phyloP scores from a whole-genome alignment of 2,113 vertebrate genomes.

The Spea multiplicata region DNA sequence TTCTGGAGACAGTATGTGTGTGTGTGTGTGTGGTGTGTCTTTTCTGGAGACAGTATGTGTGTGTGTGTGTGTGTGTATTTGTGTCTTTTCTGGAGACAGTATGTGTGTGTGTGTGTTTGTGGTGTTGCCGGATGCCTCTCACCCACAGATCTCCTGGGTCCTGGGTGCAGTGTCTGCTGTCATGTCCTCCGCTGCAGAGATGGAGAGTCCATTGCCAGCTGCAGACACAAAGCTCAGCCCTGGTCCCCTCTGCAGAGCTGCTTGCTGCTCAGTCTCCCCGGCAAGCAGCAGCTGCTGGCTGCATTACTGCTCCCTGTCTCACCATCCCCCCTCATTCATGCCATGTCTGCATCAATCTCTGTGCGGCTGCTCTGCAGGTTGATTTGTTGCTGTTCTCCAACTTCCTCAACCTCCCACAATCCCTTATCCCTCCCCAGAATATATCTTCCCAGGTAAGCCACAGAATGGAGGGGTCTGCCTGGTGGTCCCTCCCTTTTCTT shows the following conservation, averaged over 20 bases:
- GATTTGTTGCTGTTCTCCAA: constrained; percentile 37
- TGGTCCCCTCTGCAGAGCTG: constrained; percentile 17
- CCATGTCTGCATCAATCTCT: constrained; percentile 20
- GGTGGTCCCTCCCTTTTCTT: constrained; percentile 24
- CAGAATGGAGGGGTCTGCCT: constrained; percentile 6
- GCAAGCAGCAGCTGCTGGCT: constrained; percentile 11
- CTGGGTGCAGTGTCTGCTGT: constrained; percentile 19
- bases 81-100: too few species aligned
- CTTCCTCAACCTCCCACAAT: constrained; percentile 17
- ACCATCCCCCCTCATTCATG: constrained; percentile 15
- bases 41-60: too few species aligned
- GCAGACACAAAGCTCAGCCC: constrained; percentile 14
- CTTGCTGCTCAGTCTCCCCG: constrained; percentile 17
- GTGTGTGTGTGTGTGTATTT: too few species aligned
- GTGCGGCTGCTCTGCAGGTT: constrained; percentile 19
- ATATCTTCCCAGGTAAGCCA: constrained; percentile 4
- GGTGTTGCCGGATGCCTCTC: constrained; percentile 12
- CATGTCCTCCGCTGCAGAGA: constrained; percentile 26
- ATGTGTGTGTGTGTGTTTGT: constrained; percentile 20
- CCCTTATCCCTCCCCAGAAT: constrained; percentile 1
- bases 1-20: too few species aligned
- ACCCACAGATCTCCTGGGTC: constrained; percentile 8
- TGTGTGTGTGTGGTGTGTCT: too few species aligned
- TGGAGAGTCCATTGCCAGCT: not conserved
- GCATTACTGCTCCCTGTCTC: not conserved